phyloP scores from a whole-genome alignment of 1,140 invertebrate genomes.

The Macrostomum lignano region DNA sequence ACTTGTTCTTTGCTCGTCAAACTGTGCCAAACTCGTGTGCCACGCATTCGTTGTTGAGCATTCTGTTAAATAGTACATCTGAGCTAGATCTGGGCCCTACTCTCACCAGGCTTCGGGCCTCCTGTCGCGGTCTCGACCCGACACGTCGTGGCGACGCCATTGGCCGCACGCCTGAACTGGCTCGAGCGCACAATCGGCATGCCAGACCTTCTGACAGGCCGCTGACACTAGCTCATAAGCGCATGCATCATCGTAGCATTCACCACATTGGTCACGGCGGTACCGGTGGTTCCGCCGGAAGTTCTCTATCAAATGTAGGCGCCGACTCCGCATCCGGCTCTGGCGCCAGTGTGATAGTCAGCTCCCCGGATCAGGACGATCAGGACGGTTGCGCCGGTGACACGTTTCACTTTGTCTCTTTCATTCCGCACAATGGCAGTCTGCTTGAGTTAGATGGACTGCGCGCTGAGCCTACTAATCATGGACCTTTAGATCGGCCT shows the following conservation, averaged over 20 bases:
- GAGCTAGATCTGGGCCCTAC: constrained; percentile 60
- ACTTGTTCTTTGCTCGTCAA: constrained; percentile 84
- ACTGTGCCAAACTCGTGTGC: constrained; percentile 90
- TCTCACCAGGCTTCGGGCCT: constrained; percentile 52
- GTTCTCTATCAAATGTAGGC: neutral
- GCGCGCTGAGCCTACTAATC: constrained; percentile 79
- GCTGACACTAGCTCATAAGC: neutral
- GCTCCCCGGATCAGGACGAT: neutral
- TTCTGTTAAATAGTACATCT: constrained; percentile 63
- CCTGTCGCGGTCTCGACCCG: constrained; percentile 65
- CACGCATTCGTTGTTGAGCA: constrained; percentile 70
- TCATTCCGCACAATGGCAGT: constrained; percentile 70
- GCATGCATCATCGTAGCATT: neutral
- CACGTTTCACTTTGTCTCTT: constrained; percentile 89
- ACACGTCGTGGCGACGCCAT: constrained; percentile 64
- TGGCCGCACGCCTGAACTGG: constrained; percentile 74
- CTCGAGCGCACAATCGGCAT: constrained; percentile 82
- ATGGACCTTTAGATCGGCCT: constrained; percentile 32
- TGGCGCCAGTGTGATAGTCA: neutral
- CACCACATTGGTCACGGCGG: neutral
- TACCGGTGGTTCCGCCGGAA: neutral
- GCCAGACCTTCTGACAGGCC: constrained; percentile 35
- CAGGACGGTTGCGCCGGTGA: constrained; percentile 36
- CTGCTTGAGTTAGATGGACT: constrained; percentile 80
- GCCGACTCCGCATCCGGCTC: neutral